Conservation (phyloP, 2,113 vertebrate genomes). For the Theropithecus gelada region DNA sequence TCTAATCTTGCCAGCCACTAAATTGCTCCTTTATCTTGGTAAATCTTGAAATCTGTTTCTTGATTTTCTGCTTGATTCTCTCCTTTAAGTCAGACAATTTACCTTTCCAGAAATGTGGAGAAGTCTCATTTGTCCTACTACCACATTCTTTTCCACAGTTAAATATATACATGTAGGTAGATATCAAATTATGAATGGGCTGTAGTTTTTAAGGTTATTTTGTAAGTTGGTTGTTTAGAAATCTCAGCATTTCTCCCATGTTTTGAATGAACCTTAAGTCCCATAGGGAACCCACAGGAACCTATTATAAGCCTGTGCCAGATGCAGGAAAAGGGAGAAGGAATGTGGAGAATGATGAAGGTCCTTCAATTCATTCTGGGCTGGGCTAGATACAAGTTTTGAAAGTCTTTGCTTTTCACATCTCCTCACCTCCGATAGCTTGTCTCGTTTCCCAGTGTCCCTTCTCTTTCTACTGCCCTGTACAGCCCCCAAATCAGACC, state of each 20-base stretch:
- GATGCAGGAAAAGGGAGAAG: background rate
- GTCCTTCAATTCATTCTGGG: background rate
- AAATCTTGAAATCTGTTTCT: conserved; percentile 39
- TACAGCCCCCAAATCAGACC: background rate
- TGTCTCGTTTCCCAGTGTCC: background rate
- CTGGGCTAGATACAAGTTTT: background rate
- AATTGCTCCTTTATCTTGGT: conserved; percentile 1
- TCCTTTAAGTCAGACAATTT: background rate
- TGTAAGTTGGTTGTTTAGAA: background rate
- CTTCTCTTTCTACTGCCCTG: background rate
- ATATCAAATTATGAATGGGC: background rate
- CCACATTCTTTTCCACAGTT: background rate
- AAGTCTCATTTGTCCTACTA: background rate
- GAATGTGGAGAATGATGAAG: background rate
- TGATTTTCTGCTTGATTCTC: conserved; percentile 34
- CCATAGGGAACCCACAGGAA: background rate
- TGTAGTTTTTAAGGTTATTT: background rate
- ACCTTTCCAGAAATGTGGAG: background rate
- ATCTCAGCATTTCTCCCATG: background rate
- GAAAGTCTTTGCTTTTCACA: background rate
- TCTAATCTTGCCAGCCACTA: conserved; percentile 46
- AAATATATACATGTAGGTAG: background rate
- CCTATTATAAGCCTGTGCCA: background rate
- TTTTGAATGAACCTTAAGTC: background rate
- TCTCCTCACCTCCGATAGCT: background rate